A percentile compares a stretch with the other conserved stretches of the same genome.
Conservation (phyloP, 2,113 vertebrate genomes). For the Microcebus griseorufus region DNA sequence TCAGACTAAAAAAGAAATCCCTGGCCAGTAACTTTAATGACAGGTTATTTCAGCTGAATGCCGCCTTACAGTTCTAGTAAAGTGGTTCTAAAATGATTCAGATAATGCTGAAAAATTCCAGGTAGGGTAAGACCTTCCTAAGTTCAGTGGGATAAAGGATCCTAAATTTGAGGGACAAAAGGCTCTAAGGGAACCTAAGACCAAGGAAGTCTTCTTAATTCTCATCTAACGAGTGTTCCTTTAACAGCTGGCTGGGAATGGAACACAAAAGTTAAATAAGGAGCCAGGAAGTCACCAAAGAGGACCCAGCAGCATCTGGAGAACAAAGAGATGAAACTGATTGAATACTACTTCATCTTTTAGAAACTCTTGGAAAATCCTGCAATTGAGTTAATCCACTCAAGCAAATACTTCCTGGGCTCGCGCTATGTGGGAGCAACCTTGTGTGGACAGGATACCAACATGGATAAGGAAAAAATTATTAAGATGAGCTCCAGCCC, state of each 20-base stretch:
- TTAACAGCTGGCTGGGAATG: neutral
- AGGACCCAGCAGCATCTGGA: neutral
- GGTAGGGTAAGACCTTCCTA: neutral
- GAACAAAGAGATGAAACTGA: neutral
- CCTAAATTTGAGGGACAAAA: neutral
- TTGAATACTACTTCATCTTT: neutral
- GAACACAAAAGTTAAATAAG: neutral
- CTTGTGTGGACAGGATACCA: neutral
- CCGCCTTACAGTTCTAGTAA: slow-evolving; percentile 64
- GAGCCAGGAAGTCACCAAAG: neutral
- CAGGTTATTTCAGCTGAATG: slow-evolving; percentile 67
- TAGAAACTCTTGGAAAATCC: neutral
- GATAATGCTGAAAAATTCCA: neutral
- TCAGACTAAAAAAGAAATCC: slow-evolving; percentile 72
- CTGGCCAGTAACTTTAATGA: slow-evolving; percentile 70
- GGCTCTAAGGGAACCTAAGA: neutral
- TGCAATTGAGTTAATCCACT: neutral
- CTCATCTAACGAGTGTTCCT: neutral
- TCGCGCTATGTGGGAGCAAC: neutral
- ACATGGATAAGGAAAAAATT: neutral
- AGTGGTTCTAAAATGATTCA: slow-evolving; percentile 47
- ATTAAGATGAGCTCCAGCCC: neutral
- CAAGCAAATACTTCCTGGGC: neutral
- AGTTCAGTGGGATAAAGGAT: neutral
- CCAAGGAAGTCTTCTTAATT: neutral